phyloP scores from a whole-genome alignment of 2,113 vertebrate species.

The Pipa parva region DNA sequence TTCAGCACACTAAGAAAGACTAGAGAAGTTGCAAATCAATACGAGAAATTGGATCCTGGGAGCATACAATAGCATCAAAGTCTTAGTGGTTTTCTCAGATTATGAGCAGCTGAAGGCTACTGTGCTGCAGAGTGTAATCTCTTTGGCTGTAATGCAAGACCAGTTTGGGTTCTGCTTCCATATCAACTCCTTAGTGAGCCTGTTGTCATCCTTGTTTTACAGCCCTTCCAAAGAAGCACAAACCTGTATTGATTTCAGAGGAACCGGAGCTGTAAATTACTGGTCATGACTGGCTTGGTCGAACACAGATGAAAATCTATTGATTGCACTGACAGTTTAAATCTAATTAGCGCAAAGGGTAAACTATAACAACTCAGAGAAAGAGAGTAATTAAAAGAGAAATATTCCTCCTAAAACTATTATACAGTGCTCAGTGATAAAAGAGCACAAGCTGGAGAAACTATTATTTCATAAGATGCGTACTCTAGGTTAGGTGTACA shows the following conservation, averaged over 20 bases:
- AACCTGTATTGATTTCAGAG: constrained; percentile 65
- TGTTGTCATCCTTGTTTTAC: constrained; percentile 55
- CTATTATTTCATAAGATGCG: not conserved
- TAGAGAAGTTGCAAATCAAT: not conserved
- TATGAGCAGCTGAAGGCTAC: fast-evolving
- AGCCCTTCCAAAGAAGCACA: constrained; percentile 52
- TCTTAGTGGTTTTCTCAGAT: not conserved
- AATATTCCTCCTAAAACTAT: constrained; percentile 4
- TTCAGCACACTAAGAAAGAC: not conserved
- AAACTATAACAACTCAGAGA: constrained; percentile 1
- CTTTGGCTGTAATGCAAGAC: constrained; percentile 21
- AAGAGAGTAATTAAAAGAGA: constrained; percentile 33
- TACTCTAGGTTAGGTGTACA: not conserved
- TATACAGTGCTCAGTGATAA: not conserved
- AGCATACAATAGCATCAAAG: not conserved
- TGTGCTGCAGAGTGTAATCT: not conserved
- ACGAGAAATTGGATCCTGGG: not conserved
- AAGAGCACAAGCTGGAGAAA: constrained; percentile 4
- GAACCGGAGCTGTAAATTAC: constrained; percentile 62
- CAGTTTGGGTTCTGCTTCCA: constrained; percentile 22
- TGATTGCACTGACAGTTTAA: constrained; percentile 49
- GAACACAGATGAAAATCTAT: constrained; percentile 53
- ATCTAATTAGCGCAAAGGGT: constrained; percentile 45
- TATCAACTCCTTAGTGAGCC: constrained; percentile 26
- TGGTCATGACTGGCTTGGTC: constrained; percentile 54